Evolutionary conservation across 1,140 invertebrate genomes (phyloP), one percentile per base, ranked within the genome.

Genomic region (Aphaenogaster rudis): DNA sequence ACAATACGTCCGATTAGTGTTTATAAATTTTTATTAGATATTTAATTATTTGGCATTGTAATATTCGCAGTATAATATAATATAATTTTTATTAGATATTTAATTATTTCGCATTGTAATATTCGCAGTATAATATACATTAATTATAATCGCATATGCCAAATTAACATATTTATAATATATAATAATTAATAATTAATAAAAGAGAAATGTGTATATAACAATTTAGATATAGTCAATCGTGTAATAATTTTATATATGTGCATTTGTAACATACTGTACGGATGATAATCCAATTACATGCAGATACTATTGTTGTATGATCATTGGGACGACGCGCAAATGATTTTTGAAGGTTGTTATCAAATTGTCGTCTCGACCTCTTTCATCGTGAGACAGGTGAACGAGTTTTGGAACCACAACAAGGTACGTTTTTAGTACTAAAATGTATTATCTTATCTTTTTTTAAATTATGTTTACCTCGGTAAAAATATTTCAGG

Each of bases 401-500:
- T 21, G 6, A 64, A 79, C 15, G 15, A 36, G 21, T 39, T 79
- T 2, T 50, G 61, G 45, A 39, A 79, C 6, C 28, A 42, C 2
- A 15, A 33, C 0, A 79, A 79, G 45, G 77, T n/a, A 66, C n/a
- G 42, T 36, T 66, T 36, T 80, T 67, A 39, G 3, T 52, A 39
- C 3, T 67, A 1, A 4, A 52, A 28, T 0, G 0, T 2, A 3
- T 66, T 15, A 52, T 4, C 21, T 76, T 42, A 0, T 3, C 59
- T 54, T 11, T 3, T 57, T 42, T 59, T 39, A 42, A 57, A 1
- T 39, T 57, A 74, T 15, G n/a, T 57, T 39, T 39, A 42, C 15
- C 15, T 17, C n/a, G 33, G 11, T 13, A 59, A 21, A 57, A 57
- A 11, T 57, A 42, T 54, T 17, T 69, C 9, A 42, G 17, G 6